Evolutionary conservation across 2,113 vertebrate species (phyloP), one percentile per base, ranked within the genome.

Genomic region (Cryptotis parvus): DNA sequence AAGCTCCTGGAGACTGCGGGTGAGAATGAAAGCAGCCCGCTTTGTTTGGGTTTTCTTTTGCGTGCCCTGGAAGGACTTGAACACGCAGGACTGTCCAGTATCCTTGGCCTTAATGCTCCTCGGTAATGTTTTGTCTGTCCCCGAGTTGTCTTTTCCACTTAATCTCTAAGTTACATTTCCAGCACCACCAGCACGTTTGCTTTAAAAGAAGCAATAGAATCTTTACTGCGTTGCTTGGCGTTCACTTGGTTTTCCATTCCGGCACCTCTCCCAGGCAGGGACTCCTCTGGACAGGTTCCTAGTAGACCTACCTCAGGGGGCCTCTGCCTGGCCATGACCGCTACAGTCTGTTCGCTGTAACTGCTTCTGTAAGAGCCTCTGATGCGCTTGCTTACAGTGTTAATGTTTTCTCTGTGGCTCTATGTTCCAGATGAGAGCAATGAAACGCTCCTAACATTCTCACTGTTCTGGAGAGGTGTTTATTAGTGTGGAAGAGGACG

Each of bases 141-240:
- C 61, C n/a, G 49, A 61, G 33, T 35, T 26, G 20, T 75, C 84
- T 78, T 74, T 41, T 55, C 89, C n/a, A 2, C 63, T 88, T 86
- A 63, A 80, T 61, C 49, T 63, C 52, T 20, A 24, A 41, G 45
- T 87, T 85, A 65, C 45, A 45, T 84, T 91, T 74, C 77, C 76
- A 63, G 16, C 35, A 26, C 14, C 35, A 80, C 68, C 55, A 81
- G 45, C 78, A 29, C 3, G 12, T 70, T 87, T 84, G 27, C 79
- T 96, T 95, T 86, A 79, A 85, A 78, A 87, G 69, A 35, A 92
- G 84, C 72, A 37, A 45, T 52, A 75, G 80, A 68, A 45, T 31
- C 66, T 18, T 18, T 58, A 52, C 45, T 63, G 7, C 22, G 39
- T 77, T 73, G 45, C 58, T 84, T 91, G 84, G 65, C 20, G 0